Base-by-base conservation (phyloP, 2,797 vertebrate genomes). In the Eulemur albifrons region DNA sequence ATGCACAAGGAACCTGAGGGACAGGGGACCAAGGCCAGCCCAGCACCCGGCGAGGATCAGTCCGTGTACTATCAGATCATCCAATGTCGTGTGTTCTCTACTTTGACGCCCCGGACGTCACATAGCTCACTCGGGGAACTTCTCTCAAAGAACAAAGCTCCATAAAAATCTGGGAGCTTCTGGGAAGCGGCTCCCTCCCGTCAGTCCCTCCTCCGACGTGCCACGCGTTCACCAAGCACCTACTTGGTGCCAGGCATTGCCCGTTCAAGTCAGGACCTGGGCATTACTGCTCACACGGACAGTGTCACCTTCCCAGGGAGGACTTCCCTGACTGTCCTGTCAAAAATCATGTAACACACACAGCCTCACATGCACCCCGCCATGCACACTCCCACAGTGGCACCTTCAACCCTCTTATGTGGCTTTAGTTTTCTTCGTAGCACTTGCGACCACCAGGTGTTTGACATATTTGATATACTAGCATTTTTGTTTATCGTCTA, bases 301-400 rank as follows among this genome's bases (percentile, higher is more conserved):
- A 30, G 86, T 17, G 61, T 76, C 85, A 38, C 79, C 72, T 85
- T 38, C 69, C 38, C 72, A 85, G 69, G 80, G 17, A 87, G 77
- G 59, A 30, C 79, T 14, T 48, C 88, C 72, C 38, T 30, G 40
- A 69, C 27, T 12, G 27, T 11, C n/a, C 81, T 45, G 23, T 75
- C 7, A 7, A 69, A 61, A 75, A 2, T 9, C 67, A 27, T 1
- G 50, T 32, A 23, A 76, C 50, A 65, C 52, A 18, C 15, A 27
- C 30, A 20, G 38, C 30, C 20, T 48, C 57, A 20, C 72, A 10
- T 3, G 1, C 15, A 3, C 27, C 57, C n/a, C 27, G 20, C 9
- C 9, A n/a, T 59, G 48, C 4, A 2, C 52, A 20, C 48, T 27
- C 50, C 21, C 63, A 18, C 75, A 27, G 4, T 0, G 21, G 70